Conservation (phyloP, 2,888 invertebrate species). For the Molorchus minor region DNA sequence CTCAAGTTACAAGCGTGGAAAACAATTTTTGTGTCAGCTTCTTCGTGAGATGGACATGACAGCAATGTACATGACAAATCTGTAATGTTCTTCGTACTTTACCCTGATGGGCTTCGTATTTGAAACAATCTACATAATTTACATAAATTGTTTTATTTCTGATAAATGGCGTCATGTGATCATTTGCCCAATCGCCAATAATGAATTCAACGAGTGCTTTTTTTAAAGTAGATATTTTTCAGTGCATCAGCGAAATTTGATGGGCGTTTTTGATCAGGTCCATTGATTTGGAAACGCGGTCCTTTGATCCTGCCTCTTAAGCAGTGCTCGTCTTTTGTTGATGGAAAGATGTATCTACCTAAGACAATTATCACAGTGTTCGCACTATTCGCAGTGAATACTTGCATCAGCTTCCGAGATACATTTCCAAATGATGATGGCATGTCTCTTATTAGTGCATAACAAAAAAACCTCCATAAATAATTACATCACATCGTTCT, state of each 20-base stretch:
- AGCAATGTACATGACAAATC: too few relatives aligned
- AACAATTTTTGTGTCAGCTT: conserved; percentile 36
- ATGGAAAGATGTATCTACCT: conserved; percentile 43
- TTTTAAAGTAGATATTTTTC: conserved; percentile 32
- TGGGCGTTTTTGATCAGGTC: conserved; percentile 32
- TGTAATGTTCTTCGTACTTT: conserved; percentile 15
- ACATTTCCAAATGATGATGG: conserved; percentile 42
- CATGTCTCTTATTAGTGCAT: conserved; percentile 23
- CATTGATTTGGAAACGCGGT: conserved; percentile 26
- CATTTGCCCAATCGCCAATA: conserved; percentile 43
- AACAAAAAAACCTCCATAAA: background rate
- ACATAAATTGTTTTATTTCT: conserved; percentile 42
- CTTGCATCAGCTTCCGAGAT: conserved; percentile 44
- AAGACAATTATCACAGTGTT: conserved; percentile 35
- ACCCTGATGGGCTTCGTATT: conserved; percentile 43
- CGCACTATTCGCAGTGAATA: conserved; percentile 33
- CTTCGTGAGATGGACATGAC: conserved; percentile 42
- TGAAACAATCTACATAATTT: conserved; percentile 24
- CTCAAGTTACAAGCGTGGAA: conserved; percentile 27
- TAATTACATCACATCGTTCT: too few relatives aligned
- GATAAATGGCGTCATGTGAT: conserved; percentile 42
- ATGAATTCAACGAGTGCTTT: conserved; percentile 48
- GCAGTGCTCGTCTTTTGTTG: conserved; percentile 45
- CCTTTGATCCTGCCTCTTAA: conserved; percentile 34
- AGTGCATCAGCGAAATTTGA: conserved; percentile 31